Percentiles rank a stretch among this genome's conserved stretches.
Evolutionary conservation across 2,797 vertebrate species (phyloP).

Genomic region (Acipenser oxyrinchus): DNA sequence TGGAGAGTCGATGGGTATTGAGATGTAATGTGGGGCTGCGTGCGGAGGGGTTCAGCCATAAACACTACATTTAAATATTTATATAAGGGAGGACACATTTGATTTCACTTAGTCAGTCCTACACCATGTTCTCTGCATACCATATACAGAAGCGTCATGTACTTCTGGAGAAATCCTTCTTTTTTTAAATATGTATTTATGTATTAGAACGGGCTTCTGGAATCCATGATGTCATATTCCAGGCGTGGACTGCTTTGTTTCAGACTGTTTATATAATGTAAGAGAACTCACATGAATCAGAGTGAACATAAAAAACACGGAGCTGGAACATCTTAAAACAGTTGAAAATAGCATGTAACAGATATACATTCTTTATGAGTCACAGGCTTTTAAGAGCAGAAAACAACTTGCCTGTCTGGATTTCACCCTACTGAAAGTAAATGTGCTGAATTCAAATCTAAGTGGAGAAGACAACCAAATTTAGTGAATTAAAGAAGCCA

Average conservation of each 20-base stretch:
- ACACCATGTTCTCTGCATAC: conserved; percentile 34
- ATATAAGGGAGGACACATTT: conserved; percentile 43
- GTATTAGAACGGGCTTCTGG: conserved; percentile 26
- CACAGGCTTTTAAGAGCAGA: no score
- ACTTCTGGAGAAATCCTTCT: neutral
- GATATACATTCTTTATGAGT: no score
- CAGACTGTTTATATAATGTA: conserved; percentile 15
- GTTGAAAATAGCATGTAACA: neutral
- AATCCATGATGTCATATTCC: conserved; percentile 33
- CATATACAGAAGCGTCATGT: conserved; percentile 56
- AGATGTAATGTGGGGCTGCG: conserved; percentile 14
- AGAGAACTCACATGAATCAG: conserved; percentile 6
- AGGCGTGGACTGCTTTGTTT: conserved; percentile 24
- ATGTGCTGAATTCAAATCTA: no score
- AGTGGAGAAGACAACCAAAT: no score
- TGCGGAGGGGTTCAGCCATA: conserved; percentile 47
- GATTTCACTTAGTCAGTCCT: conserved; percentile 44
- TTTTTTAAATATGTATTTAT: conserved; percentile 18
- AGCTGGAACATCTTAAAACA: neutral
- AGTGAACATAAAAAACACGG: neutral
- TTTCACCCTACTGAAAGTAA: no score
- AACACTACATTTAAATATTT: conserved; percentile 62
- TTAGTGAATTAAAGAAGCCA: no score
- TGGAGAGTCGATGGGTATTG: no score
- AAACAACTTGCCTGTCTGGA: no score